Percentiles rank a stretch among this genome's conserved stretches.
These are phyloP conservation scores for Cheilosia vulpina DNA, from an alignment of 2,888 invertebrate genomes.

Conservation along the genomic window DNA sequence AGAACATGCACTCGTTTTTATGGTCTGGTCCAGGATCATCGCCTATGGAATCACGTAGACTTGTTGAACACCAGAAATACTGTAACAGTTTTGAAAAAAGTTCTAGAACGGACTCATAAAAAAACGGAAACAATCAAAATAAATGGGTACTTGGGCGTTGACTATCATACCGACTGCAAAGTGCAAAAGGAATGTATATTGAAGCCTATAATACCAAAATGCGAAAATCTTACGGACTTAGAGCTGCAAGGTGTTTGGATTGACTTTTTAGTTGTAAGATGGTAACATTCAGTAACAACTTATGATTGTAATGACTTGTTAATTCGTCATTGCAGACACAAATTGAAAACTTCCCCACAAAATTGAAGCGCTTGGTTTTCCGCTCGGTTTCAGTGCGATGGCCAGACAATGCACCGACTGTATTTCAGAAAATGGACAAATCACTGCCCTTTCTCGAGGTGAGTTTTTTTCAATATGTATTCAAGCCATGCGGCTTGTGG, in stretches of 20 bases:
- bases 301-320: neutral
- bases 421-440: slow-evolving; percentile 82
- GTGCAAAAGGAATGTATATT: slow-evolving; percentile 38
- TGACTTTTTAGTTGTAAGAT: slow-evolving; percentile 77
- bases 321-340: slow-evolving; percentile 84
- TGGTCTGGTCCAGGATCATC: slow-evolving; percentile 80
- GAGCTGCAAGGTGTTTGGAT: slow-evolving; percentile 81
- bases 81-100: slow-evolving; percentile 79
- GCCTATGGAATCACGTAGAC: slow-evolving; percentile 82
- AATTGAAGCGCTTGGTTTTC: slow-evolving; percentile 85
- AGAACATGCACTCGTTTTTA: slow-evolving; percentile 81
- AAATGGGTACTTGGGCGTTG: slow-evolving; percentile 77
- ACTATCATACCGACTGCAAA: neutral
- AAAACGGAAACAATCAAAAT: slow-evolving; percentile 81
- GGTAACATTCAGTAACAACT: neutral
- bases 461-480: slow-evolving; percentile 6
- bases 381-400: slow-evolving; percentile 80
- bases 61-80: slow-evolving; percentile 79
- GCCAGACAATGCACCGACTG: slow-evolving; percentile 78
- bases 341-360: slow-evolving; percentile 87
- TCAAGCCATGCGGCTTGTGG: neutral
- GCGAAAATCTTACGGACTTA: slow-evolving; percentile 78
- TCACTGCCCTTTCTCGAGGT: slow-evolving; percentile 80
- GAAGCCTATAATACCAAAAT: slow-evolving; percentile 77
- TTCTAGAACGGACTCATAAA: slow-evolving; percentile 79